These are phyloP conservation scores for Tenthredo scrophulariae DNA, from an alignment of 2,888 invertebrate species.

Conservation along the genomic window DNA sequence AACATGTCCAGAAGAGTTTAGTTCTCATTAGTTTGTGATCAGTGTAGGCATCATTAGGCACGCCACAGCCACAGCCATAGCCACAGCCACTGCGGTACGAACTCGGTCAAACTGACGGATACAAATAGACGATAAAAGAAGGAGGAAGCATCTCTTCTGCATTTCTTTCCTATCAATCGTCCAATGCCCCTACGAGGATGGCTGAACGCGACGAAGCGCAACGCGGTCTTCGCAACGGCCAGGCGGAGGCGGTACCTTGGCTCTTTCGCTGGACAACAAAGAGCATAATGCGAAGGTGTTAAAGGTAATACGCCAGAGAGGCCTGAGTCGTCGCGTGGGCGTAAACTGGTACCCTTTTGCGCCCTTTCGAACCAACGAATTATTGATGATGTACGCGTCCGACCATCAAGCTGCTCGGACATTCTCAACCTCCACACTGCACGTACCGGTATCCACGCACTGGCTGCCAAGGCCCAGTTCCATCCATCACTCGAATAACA, in stretches of 20 bases:
- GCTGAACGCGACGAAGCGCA: slow-evolving; percentile 14
- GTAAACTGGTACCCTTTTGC: slow-evolving; percentile 41
- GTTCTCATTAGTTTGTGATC: slow-evolving; percentile 72
- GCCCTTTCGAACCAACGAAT: slow-evolving; percentile 52
- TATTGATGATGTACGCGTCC: slow-evolving; percentile 65
- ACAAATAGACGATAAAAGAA: slow-evolving; percentile 46
- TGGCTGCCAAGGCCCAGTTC: slow-evolving; percentile 51
- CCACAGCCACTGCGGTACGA: slow-evolving; percentile 23
- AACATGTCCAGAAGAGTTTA: slow-evolving; percentile 24
- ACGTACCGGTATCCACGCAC: slow-evolving; percentile 65
- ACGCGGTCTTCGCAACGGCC: slow-evolving; percentile 2
- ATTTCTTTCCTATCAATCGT: background rate
- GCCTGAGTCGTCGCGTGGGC: slow-evolving; percentile 32
- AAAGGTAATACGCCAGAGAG: slow-evolving; percentile 35
- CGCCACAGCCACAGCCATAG: slow-evolving; percentile 44
- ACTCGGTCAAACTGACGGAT: slow-evolving; percentile 44
- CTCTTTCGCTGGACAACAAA: slow-evolving; percentile 29
- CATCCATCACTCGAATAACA: slow-evolving; percentile 57
- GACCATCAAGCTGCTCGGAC: slow-evolving; percentile 60
- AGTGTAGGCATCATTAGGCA: slow-evolving; percentile 70
- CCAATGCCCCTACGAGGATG: background rate
- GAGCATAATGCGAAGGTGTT: slow-evolving; percentile 43
- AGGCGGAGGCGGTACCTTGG: slow-evolving; percentile 26
- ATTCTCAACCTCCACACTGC: slow-evolving; percentile 63
- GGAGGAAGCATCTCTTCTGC: background rate